Evolutionary conservation across 1,140 invertebrate genomes (phyloP), one percentile per base, ranked within the genome.

Genomic region (Lasaia peninsularis): DNA sequence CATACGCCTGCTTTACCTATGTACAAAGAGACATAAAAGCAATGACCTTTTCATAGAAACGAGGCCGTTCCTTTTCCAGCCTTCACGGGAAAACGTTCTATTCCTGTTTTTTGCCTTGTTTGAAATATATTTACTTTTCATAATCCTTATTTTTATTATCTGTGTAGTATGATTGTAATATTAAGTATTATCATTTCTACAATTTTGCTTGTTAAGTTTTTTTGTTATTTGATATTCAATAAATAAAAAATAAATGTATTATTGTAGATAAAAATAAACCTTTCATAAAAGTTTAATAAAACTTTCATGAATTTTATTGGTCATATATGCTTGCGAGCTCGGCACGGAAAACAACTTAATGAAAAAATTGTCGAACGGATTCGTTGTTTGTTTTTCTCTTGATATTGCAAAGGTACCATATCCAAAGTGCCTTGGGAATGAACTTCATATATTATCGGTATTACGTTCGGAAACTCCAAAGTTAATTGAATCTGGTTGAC

Each of bases 21-120:
- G 28, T 31, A 33, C 37, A 78, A 75, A 65, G 53, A 28, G 34
- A 37, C 20, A 24, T 55, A 21, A 55, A 28, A 40, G 18, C 20
- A 37, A 12, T 28, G 24, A 35, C 21, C 24, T 18, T 44, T 44
- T 44, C 40, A 44, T 59, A 61, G 67, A 70, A 82, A 80, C 75
- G 75, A 83, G 80, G 78, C 73, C 78, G 65, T 40, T 65, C 55
- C 71, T 84, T 75, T 71, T 85, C 82, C 75, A 80, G 69, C 72
- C 75, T 71, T 85, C 73, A 80, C 75, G 76, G 72, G 70, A 60
- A 67, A 76, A 58, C 61, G 65, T 65, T 62, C 75, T 83, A 79
- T 82, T 79, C 74, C 79, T 71, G 65, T 67, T 73, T 56, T 73
- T 70, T 73, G 60, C 65, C 67, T 62, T 65, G 63, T 71, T 68